Evolutionary conservation across 2,888 invertebrate species (phyloP).

Genomic region (Tortricodes alternella): DNA sequence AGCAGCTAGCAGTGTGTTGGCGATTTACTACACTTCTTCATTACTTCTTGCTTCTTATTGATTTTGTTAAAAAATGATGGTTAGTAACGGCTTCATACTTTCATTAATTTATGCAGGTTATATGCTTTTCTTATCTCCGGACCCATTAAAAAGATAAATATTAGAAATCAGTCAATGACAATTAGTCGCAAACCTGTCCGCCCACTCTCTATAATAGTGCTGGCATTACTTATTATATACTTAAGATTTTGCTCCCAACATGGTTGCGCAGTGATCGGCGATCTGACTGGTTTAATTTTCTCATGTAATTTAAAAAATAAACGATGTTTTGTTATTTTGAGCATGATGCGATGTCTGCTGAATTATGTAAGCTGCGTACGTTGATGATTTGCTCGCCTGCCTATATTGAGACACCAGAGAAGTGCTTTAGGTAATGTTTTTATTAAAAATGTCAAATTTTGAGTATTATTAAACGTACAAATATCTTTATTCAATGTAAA

Average conservation of each 20-base stretch:
- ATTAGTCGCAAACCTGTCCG: slow-evolving; percentile 15
- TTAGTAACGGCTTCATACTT: too few relatives aligned
- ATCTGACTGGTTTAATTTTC: slow-evolving; percentile 3
- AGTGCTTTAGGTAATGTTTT: too few relatives aligned
- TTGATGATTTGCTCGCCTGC: too few relatives aligned
- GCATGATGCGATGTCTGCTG: not conserved
- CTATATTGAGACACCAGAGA: too few relatives aligned
- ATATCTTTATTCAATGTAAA: too few relatives aligned
- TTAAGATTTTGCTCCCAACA: slow-evolving; percentile 18
- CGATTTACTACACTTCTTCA: too few relatives aligned
- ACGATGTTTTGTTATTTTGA: not conserved
- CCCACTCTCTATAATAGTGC: slow-evolving; percentile 14
- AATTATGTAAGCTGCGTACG: slow-evolving; percentile 7
- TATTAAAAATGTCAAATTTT: too few relatives aligned
- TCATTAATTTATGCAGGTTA: too few relatives aligned
- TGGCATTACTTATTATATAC: slow-evolving; percentile 11
- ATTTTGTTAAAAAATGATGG: too few relatives aligned
- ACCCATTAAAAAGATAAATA: slow-evolving; percentile 18
- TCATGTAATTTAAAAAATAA: slow-evolving; percentile 14
- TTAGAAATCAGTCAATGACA: slow-evolving; percentile 29
- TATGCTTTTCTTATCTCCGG: not conserved
- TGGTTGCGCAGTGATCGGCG: slow-evolving; percentile 16
- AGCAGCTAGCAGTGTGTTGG: too few relatives aligned
- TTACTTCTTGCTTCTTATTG: too few relatives aligned
- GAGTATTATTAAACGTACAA: too few relatives aligned